Base-by-base conservation (phyloP, 2,797 vertebrate species). In the Falco novaeseelandiae region DNA sequence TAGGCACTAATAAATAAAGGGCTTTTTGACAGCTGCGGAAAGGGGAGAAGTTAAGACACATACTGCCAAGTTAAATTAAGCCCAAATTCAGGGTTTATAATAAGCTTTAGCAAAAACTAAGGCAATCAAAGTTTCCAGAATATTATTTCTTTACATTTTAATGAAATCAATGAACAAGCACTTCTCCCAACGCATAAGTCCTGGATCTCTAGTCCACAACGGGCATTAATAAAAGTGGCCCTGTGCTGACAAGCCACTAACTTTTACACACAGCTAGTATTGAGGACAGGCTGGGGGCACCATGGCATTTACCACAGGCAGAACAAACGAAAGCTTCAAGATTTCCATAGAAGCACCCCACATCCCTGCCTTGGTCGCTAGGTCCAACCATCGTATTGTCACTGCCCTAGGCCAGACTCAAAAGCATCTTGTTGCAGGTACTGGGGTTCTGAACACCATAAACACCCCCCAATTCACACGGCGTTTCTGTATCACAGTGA, bases 1-100 rank as follows among this genome's bases (percentile, higher is more conserved):
- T 76, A 74, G 88, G 67, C 46, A 80, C 74, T 80, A 96, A 97
- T 95, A 95, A 97, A 96, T 74, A 95, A 95, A 83, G 38, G 42
- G 34, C 8, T 63, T 92, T 95, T 89, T 71, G 93, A 92, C 90
- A 95, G 67, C 63, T 71, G 4, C 14, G 29, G 61, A 55, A 90
- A 83, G 38, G 29, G 14, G 27, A 62, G 48, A 94, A 88, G 87
- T 78, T 62, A 81, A 81, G 81, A 87, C 14, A 32, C 27, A 58
- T 19, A 27, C n/a, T 70, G 61, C 23, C 82, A 83, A 89, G 72
- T 83, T 78, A 80, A 90, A 96, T 77, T 92, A 82, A 76, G 93
- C 25, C 54, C 42, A 58, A 94, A 86, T 32, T 67, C 32, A 22
- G 34, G 9, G 23, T 29, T 93, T 76, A 42, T n/a, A 95, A 86